A percentile compares a stretch with the other conserved stretches of the same genome.
Conservation (phyloP, 2,888 invertebrate species). For the Erebia palarica region DNA sequence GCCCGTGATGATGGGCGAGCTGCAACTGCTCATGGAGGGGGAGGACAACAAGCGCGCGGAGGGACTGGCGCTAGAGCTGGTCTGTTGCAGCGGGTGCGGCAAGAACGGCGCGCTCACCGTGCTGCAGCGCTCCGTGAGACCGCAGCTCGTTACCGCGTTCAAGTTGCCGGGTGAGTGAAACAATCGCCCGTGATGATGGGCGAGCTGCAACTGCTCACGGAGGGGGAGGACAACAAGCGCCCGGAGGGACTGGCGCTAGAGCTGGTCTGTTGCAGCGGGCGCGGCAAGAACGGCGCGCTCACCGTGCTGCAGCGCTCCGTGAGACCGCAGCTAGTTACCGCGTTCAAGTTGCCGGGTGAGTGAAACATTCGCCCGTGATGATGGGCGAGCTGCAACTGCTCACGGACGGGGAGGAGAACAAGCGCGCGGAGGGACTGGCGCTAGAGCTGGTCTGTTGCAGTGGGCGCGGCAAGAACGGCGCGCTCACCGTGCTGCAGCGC, state of each 20-base stretch:
- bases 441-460: too few species aligned
- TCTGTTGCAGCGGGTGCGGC: slow-evolving; percentile 96
- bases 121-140: slow-evolving; percentile 90
- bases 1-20: neutral
- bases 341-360: slow-evolving; percentile 91
- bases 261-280: slow-evolving; percentile 96
- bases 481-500: too few species aligned
- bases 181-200: neutral
- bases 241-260: slow-evolving; percentile 82
- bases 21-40: neutral
- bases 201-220: neutral
- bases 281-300: slow-evolving; percentile 97
- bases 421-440: too few species aligned
- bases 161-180: slow-evolving; percentile 86
- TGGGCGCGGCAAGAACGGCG: too few species aligned
- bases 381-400: neutral
- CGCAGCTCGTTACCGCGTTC: slow-evolving; percentile 95
- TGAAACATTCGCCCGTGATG: neutral
- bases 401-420: neutral
- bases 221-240: slow-evolving; percentile 29
- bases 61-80: slow-evolving; percentile 87
- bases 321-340: slow-evolving; percentile 93
- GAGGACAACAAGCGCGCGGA: slow-evolving; percentile 36
- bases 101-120: slow-evolving; percentile 98
- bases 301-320: slow-evolving; percentile 94